These are phyloP conservation scores for Tuberolachnus salignus DNA, from an alignment of 2,888 invertebrate species.

Conservation along the genomic window DNA sequence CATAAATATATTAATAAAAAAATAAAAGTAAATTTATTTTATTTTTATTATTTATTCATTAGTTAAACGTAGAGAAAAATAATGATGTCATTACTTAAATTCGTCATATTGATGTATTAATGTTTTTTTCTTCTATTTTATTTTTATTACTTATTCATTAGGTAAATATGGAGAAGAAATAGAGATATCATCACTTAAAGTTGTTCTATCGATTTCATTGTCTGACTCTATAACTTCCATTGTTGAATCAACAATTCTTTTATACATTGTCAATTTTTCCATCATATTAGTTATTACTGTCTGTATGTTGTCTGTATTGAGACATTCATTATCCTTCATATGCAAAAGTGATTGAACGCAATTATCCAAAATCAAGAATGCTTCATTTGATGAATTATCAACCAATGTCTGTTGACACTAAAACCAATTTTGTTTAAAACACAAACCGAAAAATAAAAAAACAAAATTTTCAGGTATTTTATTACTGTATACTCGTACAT, in stretches of 20 bases:
- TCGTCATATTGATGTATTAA: not conserved
- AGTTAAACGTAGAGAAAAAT: not conserved
- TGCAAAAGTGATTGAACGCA: constrained; percentile 13
- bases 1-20: too few species aligned
- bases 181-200: not conserved
- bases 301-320: not conserved
- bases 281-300: constrained; percentile 8
- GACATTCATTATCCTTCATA: constrained; percentile 22
- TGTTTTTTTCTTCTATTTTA: too few species aligned
- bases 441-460: too few species aligned
- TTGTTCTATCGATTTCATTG: not conserved
- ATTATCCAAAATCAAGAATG: constrained; percentile 28
- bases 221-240: not conserved
- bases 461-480: not conserved
- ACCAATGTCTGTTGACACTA: constrained; percentile 4
- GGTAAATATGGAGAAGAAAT: not conserved
- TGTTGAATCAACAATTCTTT: not conserved
- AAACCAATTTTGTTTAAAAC: not conserved
- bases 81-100: not conserved
- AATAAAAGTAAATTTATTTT: too few species aligned
- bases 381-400: constrained; percentile 17
- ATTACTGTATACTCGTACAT: not conserved
- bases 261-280: constrained; percentile 3
- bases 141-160: not conserved
- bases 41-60: not conserved